Evolutionary conservation across 1,140 invertebrate genomes (phyloP).

Genomic region (Thrips palmi): DNA sequence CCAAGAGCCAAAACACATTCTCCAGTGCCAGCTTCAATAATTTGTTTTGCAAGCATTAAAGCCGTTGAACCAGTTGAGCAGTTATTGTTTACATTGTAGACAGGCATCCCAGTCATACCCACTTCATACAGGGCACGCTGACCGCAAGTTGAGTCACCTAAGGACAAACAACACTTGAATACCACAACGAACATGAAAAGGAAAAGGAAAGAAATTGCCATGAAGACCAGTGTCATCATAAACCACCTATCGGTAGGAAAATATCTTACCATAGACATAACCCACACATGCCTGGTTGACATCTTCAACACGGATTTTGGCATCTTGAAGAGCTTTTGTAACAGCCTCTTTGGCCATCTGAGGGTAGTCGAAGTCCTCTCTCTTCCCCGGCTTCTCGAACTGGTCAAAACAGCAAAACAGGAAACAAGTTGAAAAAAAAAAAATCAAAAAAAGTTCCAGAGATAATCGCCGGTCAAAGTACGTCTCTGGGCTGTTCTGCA

Average conservation of each 20-base stretch:
- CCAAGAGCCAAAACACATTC: slow-evolving; percentile 86
- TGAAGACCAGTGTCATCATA: background rate
- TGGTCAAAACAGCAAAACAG: slow-evolving; percentile 19
- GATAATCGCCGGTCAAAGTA: background rate
- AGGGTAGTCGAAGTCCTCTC: slow-evolving; percentile 76
- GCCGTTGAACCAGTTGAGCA: slow-evolving; percentile 93
- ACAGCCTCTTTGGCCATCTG: slow-evolving; percentile 89
- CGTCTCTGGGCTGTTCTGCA: background rate
- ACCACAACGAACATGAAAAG: background rate
- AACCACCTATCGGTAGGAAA: slow-evolving; percentile 6
- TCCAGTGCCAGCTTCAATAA: slow-evolving; percentile 64
- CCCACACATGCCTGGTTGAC: slow-evolving; percentile 82
- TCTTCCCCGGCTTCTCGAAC: slow-evolving; percentile 76
- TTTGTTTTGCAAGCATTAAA: slow-evolving; percentile 73
- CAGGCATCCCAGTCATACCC: slow-evolving; percentile 91
- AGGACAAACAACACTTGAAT: slow-evolving; percentile 6
- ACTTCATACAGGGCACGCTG: slow-evolving; percentile 88
- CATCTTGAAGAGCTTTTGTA: slow-evolving; percentile 72
- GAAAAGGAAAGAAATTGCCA: slow-evolving; percentile 1
- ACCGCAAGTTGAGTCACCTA: slow-evolving; percentile 86
- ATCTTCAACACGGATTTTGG: slow-evolving; percentile 55
- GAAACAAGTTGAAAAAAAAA: slow-evolving; percentile 11
- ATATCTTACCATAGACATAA: slow-evolving; percentile 69
- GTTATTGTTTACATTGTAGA: slow-evolving; percentile 98
- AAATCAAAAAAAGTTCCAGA: slow-evolving; percentile 1